These are phyloP conservation scores for Pollenia labialis DNA, from an alignment of 2,888 invertebrate genomes.

Conservation along the genomic window DNA sequence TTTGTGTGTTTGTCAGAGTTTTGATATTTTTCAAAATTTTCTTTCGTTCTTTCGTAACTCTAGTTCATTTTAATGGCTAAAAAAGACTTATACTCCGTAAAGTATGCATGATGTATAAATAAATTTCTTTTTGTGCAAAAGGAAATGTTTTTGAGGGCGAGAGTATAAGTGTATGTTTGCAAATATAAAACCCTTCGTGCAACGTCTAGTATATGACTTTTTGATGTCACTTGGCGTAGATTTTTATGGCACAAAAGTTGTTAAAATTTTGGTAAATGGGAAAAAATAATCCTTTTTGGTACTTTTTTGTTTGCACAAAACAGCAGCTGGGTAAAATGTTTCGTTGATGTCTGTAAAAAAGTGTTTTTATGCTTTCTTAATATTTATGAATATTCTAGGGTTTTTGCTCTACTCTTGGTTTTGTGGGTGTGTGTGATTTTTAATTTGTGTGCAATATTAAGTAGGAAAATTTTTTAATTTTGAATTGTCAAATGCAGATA, in stretches of 20 bases:
- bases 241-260: slow-evolving; percentile 70
- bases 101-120: slow-evolving; percentile 51
- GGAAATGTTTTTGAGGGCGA: neutral
- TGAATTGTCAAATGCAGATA: too few relatives aligned
- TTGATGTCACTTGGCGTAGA: slow-evolving; percentile 74
- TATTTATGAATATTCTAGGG: too few relatives aligned
- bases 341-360: too few relatives aligned
- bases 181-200: slow-evolving; percentile 36
- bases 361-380: too few relatives aligned
- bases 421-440: too few relatives aligned
- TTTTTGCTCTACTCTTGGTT: too few relatives aligned
- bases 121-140: neutral
- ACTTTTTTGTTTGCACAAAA: neutral
- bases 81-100: slow-evolving; percentile 47
- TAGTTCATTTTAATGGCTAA: neutral
- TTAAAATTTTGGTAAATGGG: slow-evolving; percentile 9
- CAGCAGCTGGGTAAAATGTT: neutral
- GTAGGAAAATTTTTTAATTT: too few relatives aligned
- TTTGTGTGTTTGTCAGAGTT: slow-evolving; percentile 23
- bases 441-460: too few relatives aligned
- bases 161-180: neutral
- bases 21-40: slow-evolving; percentile 33
- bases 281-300: neutral
- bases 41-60: neutral
- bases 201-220: slow-evolving; percentile 67